These are phyloP conservation scores for Neoniphon sammara DNA, from an alignment of 2,797 vertebrate species.

Conservation along the genomic window DNA sequence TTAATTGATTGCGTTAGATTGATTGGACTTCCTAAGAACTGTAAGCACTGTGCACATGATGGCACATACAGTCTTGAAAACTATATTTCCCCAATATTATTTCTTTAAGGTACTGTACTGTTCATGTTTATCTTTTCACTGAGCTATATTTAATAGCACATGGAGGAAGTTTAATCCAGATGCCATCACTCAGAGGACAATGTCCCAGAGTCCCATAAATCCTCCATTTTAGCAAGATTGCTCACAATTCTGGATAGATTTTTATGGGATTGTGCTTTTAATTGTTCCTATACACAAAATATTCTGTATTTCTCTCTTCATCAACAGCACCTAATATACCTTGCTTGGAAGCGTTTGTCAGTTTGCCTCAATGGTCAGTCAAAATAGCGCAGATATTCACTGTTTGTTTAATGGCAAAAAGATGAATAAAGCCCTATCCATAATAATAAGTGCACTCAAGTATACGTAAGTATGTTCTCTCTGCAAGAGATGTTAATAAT, in stretches of 20 bases:
- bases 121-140: slow-evolving; percentile 70
- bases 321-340: neutral
- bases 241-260: slow-evolving; percentile 38
- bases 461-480: neutral
- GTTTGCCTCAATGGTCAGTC: slow-evolving; percentile 18
- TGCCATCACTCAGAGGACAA: slow-evolving; percentile 65
- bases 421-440: too few relatives aligned
- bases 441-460: neutral
- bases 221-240: slow-evolving; percentile 40
- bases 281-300: slow-evolving; percentile 33
- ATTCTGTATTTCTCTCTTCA: neutral
- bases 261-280: slow-evolving; percentile 39
- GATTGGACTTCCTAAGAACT: slow-evolving; percentile 39
- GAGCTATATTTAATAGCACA: slow-evolving; percentile 69
- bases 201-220: slow-evolving; percentile 61
- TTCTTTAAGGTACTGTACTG: slow-evolving; percentile 52
- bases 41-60: slow-evolving; percentile 30
- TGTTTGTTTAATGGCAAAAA: slow-evolving; percentile 29
- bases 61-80: slow-evolving; percentile 30
- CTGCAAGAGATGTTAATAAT: slow-evolving; percentile 15
- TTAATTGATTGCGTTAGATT: slow-evolving; percentile 45
- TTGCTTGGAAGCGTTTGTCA: slow-evolving; percentile 11
- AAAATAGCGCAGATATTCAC: neutral
- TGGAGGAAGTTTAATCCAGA: slow-evolving; percentile 58
- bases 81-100: slow-evolving; percentile 38